A percentile compares a stretch with the other conserved stretches of the same genome.
phyloP scores from a whole-genome alignment of 2,888 invertebrate species.

The Ennomos erosarius region DNA sequence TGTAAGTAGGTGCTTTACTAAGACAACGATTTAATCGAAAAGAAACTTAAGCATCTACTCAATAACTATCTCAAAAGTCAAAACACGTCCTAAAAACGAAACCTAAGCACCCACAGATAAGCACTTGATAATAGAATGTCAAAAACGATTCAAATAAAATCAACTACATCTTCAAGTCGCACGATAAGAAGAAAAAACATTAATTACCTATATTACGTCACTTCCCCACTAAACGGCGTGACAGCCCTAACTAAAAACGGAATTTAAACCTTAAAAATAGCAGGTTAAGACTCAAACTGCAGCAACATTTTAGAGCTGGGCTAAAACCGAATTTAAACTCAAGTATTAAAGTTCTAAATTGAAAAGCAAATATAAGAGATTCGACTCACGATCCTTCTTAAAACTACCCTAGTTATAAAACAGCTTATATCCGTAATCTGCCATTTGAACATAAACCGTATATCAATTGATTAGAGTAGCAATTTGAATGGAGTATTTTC shows the following conservation, averaged over 20 bases:
- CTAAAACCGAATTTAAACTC: constrained; percentile 20
- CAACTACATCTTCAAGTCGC: constrained; percentile 21
- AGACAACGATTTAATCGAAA: no score
- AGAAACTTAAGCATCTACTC: no score
- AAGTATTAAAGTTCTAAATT: constrained; percentile 24
- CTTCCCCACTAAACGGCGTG: constrained; percentile 29
- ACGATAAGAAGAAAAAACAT: constrained; percentile 29
- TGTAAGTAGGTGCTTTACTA: no score
- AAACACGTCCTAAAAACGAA: background rate
- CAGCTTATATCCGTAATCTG: constrained; percentile 6
- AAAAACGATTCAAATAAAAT: constrained; percentile 18
- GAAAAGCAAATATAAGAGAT: constrained; percentile 23
- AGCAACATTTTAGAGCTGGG: background rate
- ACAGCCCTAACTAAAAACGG: constrained; percentile 9
- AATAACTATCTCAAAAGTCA: no score
- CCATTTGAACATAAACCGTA: constrained; percentile 23
- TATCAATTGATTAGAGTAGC: constrained; percentile 10
- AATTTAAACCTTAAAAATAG: constrained; percentile 12
- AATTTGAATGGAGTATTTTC: constrained; percentile 19
- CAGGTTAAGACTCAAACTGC: constrained; percentile 1
- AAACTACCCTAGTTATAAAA: constrained; percentile 21
- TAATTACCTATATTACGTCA: constrained; percentile 39
- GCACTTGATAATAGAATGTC: constrained; percentile 21
- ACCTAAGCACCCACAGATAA: constrained; percentile 9
- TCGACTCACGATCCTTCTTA: constrained; percentile 27